Evolutionary conservation across 2,888 invertebrate species (phyloP).

Genomic region (Ochropleura plecta): DNA sequence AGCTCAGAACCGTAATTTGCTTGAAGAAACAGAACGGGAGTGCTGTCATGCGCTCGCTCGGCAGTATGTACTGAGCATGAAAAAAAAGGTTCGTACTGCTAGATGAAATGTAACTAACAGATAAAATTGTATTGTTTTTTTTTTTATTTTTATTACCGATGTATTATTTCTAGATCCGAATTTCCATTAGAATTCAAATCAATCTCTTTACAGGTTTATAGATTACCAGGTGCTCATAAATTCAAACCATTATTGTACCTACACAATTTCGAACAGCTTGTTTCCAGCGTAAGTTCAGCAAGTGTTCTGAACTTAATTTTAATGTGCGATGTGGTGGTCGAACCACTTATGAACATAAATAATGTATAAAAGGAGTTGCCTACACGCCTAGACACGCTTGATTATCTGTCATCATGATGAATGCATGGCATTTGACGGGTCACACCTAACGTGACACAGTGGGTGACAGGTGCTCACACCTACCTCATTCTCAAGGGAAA

Average conservation of each 20-base stretch:
- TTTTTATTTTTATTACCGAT: background rate
- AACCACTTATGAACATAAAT: slow-evolving; percentile 26
- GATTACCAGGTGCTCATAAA: background rate
- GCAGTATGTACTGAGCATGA: too few species aligned
- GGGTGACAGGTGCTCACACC: slow-evolving; percentile 48
- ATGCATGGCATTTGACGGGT: slow-evolving; percentile 51
- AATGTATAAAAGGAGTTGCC: slow-evolving; percentile 32
- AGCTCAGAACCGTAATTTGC: too few species aligned
- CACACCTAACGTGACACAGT: slow-evolving; percentile 51
- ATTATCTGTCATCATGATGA: slow-evolving; percentile 51
- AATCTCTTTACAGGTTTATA: background rate
- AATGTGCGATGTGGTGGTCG: slow-evolving; percentile 20
- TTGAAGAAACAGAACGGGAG: too few species aligned
- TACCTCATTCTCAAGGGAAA: slow-evolving; percentile 57
- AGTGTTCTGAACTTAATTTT: slow-evolving; percentile 19
- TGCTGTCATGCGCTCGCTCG: too few species aligned
- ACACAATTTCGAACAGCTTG: background rate
- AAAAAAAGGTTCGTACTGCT: too few species aligned
- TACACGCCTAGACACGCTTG: slow-evolving; percentile 28
- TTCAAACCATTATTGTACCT: background rate
- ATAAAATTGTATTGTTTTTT: too few species aligned
- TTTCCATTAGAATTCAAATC: background rate
- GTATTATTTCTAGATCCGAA: background rate
- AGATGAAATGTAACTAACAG: too few species aligned
- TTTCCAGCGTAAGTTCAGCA: background rate